Evolutionary conservation across 2,888 invertebrate genomes (phyloP), one percentile per base, ranked within the genome.

Genomic region (Eustalomyia histrio): DNA sequence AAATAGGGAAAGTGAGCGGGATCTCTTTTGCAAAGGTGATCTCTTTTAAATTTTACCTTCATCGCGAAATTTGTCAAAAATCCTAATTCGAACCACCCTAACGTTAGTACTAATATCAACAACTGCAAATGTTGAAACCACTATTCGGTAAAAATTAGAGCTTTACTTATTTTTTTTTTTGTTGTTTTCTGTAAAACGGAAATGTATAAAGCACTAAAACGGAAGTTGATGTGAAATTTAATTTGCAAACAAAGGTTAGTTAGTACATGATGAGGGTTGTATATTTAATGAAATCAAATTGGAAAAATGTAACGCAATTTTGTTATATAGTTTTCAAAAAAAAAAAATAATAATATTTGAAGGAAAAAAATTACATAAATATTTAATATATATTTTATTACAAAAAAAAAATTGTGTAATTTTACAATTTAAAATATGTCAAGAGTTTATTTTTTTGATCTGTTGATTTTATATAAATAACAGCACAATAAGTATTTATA

Each of bases 191-290:
- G 47, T 58, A 18, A 72, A 80, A 39, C 76, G 80, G 80, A 80
- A 76, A 78, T 81, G 64, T 74, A 60, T 61, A 61, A 78, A 73
- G 57, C 74, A 74, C 53, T 61, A 69, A 74, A 81, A 78, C 81
- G 78, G 76, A 81, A 81, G 73, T 74, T 74, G 74, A 65, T 81
- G 50, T 78, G 72, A 81, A 81, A 78, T 78, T 69, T 67, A 78
- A 81, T 74, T 81, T 76, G 65, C 61, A 69, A 78, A 78, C 80
- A 81, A 81, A 71, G 64, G 81, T 78, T 78, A 74, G 65, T 60
- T 65, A 52, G 29, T 64, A 64, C 29, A 33, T 60, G 43, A 67
- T 35, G 65, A 55, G 71, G 72, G 72, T 72, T 65, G 60, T 16
- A n/a, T 55, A 60, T 24, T 78, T 61, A 78, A 78, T 72, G 65